Evolutionary conservation across 1,140 invertebrate species (phyloP), one percentile per base, ranked within the genome.

Genomic region (Drosophila bocki): DNA sequence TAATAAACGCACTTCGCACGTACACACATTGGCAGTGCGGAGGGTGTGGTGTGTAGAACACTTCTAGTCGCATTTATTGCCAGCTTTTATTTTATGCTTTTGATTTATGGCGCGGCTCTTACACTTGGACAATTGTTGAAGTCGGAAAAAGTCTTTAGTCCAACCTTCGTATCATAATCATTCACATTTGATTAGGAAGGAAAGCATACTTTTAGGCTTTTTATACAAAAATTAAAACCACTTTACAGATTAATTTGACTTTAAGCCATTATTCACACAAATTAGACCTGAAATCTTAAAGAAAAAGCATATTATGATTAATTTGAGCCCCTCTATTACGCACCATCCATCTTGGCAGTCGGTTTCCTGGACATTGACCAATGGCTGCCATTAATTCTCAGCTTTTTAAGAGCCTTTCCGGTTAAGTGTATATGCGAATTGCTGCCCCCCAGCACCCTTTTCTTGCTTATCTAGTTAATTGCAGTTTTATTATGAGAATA

Each of bases 1-100:
- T 87, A 82, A 86, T 86, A 79, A 86, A 86, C 82, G 76, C 68
- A 83, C 71, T 77, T 67, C 39, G 63, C 81, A 85, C 82, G 82
- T 86, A 84, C 84, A 64, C 50, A 69, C 64, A 64, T 13, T 45
- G n/a, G 26, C 51, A 67, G 51, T 35, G 51, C 22, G 13, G 1
- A 9, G 8, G 19, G 8, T 56, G 32, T 2, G 22, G 56, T 17
- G 56, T 48, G 48, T 17, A 17, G 54, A 57, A 57, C 71, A 76
- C 53, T 76, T 76, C 60, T 76, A 76, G 74, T 64, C 74, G 59
- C 75, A 77, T 80, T 83, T 80, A 80, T 80, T 65, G 72, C 57
- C 26, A 54, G 62, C 82, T 82, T 79, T 69, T 82, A 75, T 86
- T 74, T 64, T 59, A 86, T 67, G 54, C 59, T 75, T 72, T 79